Evolutionary conservation across 2,888 invertebrate genomes (phyloP).

Genomic region (Masnerella sp.): DNA sequence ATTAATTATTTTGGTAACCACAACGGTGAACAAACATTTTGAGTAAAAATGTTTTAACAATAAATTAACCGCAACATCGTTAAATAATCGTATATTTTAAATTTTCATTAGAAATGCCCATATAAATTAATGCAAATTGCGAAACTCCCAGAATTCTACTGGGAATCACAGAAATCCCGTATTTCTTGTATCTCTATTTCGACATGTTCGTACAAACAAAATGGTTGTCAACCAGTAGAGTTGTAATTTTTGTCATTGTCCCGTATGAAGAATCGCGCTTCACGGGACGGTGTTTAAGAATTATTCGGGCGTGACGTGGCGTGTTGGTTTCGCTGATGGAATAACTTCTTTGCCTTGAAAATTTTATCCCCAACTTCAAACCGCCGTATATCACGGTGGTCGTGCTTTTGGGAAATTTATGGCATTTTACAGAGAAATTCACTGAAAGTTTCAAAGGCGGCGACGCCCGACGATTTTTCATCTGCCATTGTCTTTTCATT

Average conservation of each 20-base stretch:
- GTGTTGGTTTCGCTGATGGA: slow-evolving; percentile 49
- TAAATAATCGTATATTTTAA: too few species aligned
- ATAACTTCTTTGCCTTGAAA: slow-evolving; percentile 60
- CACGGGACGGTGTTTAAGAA: slow-evolving; percentile 35
- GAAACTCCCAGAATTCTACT: too few species aligned
- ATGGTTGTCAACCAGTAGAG: too few species aligned
- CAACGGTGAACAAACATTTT: too few species aligned
- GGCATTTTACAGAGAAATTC: slow-evolving; percentile 58
- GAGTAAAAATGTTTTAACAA: too few species aligned
- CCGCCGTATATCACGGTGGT: slow-evolving; percentile 56
- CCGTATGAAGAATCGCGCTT: slow-evolving; percentile 25
- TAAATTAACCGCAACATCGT: too few species aligned
- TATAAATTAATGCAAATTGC: too few species aligned
- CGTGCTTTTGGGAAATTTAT: slow-evolving; percentile 58
- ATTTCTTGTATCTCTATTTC: too few species aligned
- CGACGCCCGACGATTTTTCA: slow-evolving; percentile 61
- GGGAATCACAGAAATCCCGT: too few species aligned
- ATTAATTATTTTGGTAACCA: too few species aligned
- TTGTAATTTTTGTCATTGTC: slow-evolving; percentile 39
- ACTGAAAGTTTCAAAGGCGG: slow-evolving; percentile 60
- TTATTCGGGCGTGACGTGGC: slow-evolving; percentile 49
- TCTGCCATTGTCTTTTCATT: slow-evolving; percentile 62
- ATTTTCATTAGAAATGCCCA: too few species aligned
- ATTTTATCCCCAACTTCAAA: slow-evolving; percentile 60
- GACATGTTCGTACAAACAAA: too few species aligned